These are phyloP conservation scores for Macrotis lagotis DNA, from an alignment of 2,113 vertebrate species.

Conservation along the genomic window DNA sequence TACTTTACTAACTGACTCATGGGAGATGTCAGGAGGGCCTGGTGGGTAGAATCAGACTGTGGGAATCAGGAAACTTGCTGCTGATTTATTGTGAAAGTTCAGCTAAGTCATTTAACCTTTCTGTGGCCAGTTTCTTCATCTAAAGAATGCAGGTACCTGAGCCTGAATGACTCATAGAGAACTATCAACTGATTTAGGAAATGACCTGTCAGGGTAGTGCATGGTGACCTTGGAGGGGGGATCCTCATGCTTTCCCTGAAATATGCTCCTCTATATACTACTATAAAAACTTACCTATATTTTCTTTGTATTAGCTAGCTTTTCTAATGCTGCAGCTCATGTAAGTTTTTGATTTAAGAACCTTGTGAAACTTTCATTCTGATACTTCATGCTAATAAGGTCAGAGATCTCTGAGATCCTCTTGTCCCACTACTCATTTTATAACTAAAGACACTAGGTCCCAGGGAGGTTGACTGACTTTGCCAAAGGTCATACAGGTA, in stretches of 20 bases:
- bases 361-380: background rate
- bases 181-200: background rate
- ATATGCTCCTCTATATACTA: conserved; percentile 7
- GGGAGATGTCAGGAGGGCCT: background rate
- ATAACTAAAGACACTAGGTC: background rate
- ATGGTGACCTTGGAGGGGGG: background rate
- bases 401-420: background rate
- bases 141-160: conserved; percentile 19
- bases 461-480: background rate
- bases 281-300: background rate
- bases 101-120: background rate
- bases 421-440: conserved; percentile 25
- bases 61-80: background rate
- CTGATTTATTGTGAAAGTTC: background rate
- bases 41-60: background rate
- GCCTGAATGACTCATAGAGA: conserved; percentile 17
- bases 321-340: background rate
- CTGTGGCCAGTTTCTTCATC: background rate
- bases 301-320: background rate
- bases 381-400: background rate
- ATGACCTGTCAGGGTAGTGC: conserved; percentile 1
- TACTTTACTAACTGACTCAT: background rate
- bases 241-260: background rate
- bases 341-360: background rate
- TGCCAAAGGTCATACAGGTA: background rate